A percentile compares a stretch with the other conserved stretches of the same genome.
Evolutionary conservation across 2,113 vertebrate genomes (phyloP).

Genomic region (Rafetus swinhoei): DNA sequence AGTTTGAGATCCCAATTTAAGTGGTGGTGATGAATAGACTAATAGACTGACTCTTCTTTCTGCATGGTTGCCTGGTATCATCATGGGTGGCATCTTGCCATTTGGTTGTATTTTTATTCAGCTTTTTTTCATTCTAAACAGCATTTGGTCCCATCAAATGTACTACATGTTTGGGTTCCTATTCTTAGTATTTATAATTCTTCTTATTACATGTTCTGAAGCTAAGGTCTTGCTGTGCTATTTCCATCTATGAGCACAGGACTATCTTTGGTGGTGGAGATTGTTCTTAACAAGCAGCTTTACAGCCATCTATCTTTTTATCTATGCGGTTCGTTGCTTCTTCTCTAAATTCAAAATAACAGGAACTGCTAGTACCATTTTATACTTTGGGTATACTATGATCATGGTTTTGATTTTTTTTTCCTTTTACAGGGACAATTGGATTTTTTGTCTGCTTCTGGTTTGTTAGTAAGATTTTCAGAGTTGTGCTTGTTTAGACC

Average conservation of each 20-base stretch:
- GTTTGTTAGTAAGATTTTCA: background rate
- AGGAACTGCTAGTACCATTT: conserved; percentile 84
- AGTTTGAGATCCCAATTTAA: too few relatives aligned
- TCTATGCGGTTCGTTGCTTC: conserved; percentile 89
- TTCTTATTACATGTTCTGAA: conserved; percentile 92
- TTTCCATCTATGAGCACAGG: conserved; percentile 93
- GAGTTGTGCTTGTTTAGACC: background rate
- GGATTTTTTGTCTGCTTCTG: too few relatives aligned
- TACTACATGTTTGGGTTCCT: conserved; percentile 95
- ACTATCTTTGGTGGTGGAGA: conserved; percentile 94
- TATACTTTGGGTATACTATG: conserved; percentile 90
- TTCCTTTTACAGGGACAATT: conserved; percentile 84
- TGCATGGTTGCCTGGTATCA: conserved; percentile 79
- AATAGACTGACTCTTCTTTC: background rate
- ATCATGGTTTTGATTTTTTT: conserved; percentile 89
- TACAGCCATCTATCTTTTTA: conserved; percentile 89
- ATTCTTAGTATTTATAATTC: conserved; percentile 92
- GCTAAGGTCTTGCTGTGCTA: conserved; percentile 92
- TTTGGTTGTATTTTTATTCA: conserved; percentile 96
- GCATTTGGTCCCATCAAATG: conserved; percentile 95
- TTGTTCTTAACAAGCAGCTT: conserved; percentile 92
- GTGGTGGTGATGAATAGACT: background rate
- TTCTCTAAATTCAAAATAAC: conserved; percentile 89
- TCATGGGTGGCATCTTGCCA: conserved; percentile 91
- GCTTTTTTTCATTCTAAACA: conserved; percentile 94